A percentile compares a stretch with the other conserved stretches of the same genome.
phyloP scores from a whole-genome alignment of 53 echinoderm and acorn worm species.

The Holothuria scabra region DNA sequence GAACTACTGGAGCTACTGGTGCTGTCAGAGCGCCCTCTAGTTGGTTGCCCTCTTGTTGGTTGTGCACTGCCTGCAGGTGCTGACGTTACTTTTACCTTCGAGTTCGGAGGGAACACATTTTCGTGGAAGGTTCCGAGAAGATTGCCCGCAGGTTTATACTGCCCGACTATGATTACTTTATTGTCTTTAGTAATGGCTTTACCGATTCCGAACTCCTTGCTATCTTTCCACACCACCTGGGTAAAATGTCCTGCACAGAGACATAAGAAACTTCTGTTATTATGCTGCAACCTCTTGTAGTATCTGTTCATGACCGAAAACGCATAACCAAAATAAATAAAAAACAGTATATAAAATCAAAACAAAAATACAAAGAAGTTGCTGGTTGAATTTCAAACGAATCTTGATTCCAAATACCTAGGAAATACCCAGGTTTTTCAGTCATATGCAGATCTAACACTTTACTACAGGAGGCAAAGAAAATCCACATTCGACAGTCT shows the following conservation, averaged over 20 bases:
- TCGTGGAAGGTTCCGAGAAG: conserved; percentile 52
- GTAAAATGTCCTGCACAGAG: conserved; percentile 71
- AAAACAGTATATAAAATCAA: no score
- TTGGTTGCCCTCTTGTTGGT: conserved; percentile 11
- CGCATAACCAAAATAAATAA: no score
- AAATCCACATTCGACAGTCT: no score
- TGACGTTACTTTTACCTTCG: conserved; percentile 7
- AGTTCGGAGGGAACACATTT: conserved; percentile 68
- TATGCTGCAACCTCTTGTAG: no score
- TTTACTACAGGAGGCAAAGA: no score
- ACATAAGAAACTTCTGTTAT: background rate
- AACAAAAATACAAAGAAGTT: no score
- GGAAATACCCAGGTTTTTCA: no score
- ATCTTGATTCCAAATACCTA: no score
- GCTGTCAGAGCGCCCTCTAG: conserved; percentile 38
- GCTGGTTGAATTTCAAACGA: no score
- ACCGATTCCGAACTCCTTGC: conserved; percentile 81
- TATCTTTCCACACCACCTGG: conserved; percentile 83
- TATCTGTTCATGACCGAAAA: no score
- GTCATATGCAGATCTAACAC: no score
- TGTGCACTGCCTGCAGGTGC: background rate
- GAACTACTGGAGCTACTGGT: conserved; percentile 57
- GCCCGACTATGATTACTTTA: conserved; percentile 77
- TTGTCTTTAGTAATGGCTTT: conserved; percentile 72
- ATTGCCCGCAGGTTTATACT: conserved; percentile 79